phyloP scores from a whole-genome alignment of 2,888 invertebrate genomes.

The Macaria liturata region DNA sequence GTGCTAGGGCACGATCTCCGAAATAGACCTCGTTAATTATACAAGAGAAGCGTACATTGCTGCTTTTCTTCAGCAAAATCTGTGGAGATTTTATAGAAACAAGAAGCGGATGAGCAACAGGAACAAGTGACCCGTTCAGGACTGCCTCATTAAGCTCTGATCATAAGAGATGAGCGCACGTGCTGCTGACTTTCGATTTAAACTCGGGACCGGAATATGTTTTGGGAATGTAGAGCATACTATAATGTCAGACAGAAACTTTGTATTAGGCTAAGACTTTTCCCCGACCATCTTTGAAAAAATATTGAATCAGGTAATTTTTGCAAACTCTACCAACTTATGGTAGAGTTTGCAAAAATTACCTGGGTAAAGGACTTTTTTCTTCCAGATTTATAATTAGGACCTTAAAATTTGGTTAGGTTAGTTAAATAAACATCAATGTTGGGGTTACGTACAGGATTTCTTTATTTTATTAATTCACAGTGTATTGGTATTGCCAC shows the following conservation, averaged over 20 bases:
- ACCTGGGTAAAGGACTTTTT: too few species aligned
- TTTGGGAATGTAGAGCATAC: slow-evolving; percentile 14
- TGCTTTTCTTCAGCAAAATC: slow-evolving; percentile 9
- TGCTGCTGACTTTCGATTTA: slow-evolving; percentile 21
- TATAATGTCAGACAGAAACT: not conserved
- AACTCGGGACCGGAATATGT: slow-evolving; percentile 18
- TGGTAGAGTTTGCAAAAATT: too few species aligned
- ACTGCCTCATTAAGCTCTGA: slow-evolving; percentile 40
- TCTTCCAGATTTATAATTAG: too few species aligned
- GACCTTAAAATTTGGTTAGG: too few species aligned
- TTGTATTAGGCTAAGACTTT: too few species aligned
- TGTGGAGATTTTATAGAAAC: not conserved
- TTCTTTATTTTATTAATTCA: slow-evolving; percentile 25
- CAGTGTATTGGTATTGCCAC: slow-evolving; percentile 36
- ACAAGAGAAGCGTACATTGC: slow-evolving; percentile 37
- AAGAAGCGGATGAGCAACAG: slow-evolving; percentile 28
- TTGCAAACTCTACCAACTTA: too few species aligned
- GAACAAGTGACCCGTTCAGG: slow-evolving; percentile 18
- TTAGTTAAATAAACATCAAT: slow-evolving; percentile 1
- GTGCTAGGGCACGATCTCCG: slow-evolving; percentile 35
- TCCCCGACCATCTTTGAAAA: too few species aligned
- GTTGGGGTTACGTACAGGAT: too few species aligned
- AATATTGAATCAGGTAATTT: too few species aligned
- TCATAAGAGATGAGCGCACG: slow-evolving; percentile 32
- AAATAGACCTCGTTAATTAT: slow-evolving; percentile 32